phyloP scores from a whole-genome alignment of 2,113 vertebrate genomes.

The Nibea coibor region DNA sequence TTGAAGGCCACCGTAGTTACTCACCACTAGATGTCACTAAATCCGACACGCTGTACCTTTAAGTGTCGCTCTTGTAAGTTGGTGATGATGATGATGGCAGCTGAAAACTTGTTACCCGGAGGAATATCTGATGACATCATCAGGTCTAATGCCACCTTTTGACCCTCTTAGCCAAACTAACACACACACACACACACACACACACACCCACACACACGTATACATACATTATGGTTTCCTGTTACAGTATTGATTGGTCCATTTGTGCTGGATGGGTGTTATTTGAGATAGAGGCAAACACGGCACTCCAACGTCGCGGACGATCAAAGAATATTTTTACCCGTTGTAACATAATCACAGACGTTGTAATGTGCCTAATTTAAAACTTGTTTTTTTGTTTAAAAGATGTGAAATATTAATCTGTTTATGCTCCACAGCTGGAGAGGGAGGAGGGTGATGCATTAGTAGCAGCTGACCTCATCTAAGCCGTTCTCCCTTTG shows the following conservation, averaged over 20 bases:
- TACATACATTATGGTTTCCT: constrained; percentile 73
- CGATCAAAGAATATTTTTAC: constrained; percentile 43
- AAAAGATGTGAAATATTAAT: constrained; percentile 26
- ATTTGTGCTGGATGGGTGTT: constrained; percentile 72
- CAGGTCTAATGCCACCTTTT: constrained; percentile 54
- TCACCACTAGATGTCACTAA: too few species aligned
- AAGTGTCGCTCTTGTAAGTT: background rate
- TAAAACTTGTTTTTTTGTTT: constrained; percentile 31
- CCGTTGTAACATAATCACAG: background rate
- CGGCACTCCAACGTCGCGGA: constrained; percentile 28
- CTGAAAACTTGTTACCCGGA: constrained; percentile 31
- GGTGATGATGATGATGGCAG: constrained; percentile 16
- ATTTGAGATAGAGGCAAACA: constrained; percentile 69
- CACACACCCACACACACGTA: constrained; percentile 2
- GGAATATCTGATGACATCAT: constrained; percentile 69
- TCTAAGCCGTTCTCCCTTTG: constrained; percentile 41
- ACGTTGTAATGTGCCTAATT: constrained; percentile 39
- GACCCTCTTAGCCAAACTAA: constrained; percentile 63
- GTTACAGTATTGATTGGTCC: constrained; percentile 77
- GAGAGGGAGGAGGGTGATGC: constrained; percentile 9
- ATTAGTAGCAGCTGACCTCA: constrained; percentile 49
- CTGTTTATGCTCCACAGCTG: background rate
- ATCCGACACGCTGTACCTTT: too few species aligned
- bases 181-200: constrained; percentile 22
- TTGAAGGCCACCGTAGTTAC: too few species aligned